phyloP scores from a whole-genome alignment of 2,113 vertebrate species.

The Sylvicapra grimmia region DNA sequence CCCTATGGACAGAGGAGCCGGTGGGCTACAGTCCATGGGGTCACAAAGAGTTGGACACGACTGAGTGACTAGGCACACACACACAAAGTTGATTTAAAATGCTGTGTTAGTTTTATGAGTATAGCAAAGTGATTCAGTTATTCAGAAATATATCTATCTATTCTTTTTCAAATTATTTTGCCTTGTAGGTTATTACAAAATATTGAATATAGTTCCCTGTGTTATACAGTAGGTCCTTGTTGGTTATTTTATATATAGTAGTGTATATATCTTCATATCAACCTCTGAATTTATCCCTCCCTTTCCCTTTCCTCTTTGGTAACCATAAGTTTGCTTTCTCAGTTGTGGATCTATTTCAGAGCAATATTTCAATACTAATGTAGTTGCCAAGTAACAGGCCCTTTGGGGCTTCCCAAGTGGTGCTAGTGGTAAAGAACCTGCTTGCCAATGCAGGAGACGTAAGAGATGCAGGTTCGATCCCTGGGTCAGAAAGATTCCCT shows the following conservation, averaged over 20 bases:
- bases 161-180: background rate
- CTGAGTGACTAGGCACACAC: background rate
- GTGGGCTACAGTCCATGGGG: background rate
- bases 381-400: background rate
- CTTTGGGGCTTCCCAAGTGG: background rate
- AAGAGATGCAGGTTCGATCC: fast-evolving
- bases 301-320: background rate
- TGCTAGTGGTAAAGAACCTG: background rate
- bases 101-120: background rate
- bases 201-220: background rate
- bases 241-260: background rate
- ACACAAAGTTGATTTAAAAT: background rate
- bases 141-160: background rate
- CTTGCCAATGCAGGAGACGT: background rate
- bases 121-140: background rate
- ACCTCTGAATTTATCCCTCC: background rate
- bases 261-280: background rate
- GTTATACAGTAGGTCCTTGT: background rate
- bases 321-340: background rate
- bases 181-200: background rate
- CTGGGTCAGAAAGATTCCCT: background rate
- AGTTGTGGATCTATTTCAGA: background rate
- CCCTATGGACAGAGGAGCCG: background rate
- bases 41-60: background rate
- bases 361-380: background rate